These are phyloP conservation scores for Endotricha flammealis DNA, from an alignment of 2,888 invertebrate genomes.

Conservation along the genomic window DNA sequence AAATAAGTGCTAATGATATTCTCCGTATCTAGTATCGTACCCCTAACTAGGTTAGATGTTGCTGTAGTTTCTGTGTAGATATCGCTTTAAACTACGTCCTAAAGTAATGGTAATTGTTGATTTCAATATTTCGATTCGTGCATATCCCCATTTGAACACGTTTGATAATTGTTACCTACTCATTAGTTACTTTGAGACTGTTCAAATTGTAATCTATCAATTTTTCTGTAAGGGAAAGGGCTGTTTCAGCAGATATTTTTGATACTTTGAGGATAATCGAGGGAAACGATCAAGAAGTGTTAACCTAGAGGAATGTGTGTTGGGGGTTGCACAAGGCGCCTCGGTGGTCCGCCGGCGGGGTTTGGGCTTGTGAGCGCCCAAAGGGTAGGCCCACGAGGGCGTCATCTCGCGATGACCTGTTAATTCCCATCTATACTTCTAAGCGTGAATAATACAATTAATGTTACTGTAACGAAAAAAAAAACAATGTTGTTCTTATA, in stretches of 20 bases:
- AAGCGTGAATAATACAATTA: slow-evolving; percentile 59
- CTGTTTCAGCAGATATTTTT: slow-evolving; percentile 77
- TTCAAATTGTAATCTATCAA: slow-evolving; percentile 73
- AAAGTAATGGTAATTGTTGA: slow-evolving; percentile 54
- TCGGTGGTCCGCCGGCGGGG: slow-evolving; percentile 3
- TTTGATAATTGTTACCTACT: slow-evolving; percentile 75
- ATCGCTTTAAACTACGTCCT: slow-evolving; percentile 65
- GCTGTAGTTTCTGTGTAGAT: slow-evolving; percentile 57
- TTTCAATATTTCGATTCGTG: slow-evolving; percentile 66
- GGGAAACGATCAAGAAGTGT: slow-evolving; percentile 65
- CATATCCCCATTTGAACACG: slow-evolving; percentile 68
- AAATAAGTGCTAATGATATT: slow-evolving; percentile 48
- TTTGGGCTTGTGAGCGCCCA: slow-evolving; percentile 10
- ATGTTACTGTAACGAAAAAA: slow-evolving; percentile 73
- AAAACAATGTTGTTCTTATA: slow-evolving; percentile 76
- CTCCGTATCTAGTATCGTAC: slow-evolving; percentile 45
- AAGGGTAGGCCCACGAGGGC: slow-evolving; percentile 8
- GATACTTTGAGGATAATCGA: slow-evolving; percentile 75
- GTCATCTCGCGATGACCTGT: slow-evolving; percentile 28
- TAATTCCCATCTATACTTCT: slow-evolving; percentile 53
- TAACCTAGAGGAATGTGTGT: slow-evolving; percentile 31
- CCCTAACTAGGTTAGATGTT: slow-evolving; percentile 65
- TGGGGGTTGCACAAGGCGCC: slow-evolving; percentile 11
- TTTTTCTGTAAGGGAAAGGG: slow-evolving; percentile 76
- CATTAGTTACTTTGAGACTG: slow-evolving; percentile 77